Evolutionary conservation across 1,140 invertebrate genomes (phyloP).

Genomic region (Stegodyphus dumicola): DNA sequence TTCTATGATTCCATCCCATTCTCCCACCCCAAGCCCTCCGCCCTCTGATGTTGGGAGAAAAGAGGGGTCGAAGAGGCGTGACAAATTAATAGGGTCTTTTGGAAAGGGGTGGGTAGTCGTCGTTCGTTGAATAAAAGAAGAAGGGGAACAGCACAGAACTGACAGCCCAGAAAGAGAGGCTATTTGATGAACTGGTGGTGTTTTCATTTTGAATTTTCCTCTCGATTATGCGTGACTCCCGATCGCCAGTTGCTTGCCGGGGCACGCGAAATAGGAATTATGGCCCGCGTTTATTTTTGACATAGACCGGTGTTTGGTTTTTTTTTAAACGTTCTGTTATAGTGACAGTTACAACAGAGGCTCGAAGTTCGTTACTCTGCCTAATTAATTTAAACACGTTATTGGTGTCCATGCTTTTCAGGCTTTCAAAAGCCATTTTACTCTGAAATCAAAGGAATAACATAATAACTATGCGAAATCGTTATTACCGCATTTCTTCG

Average conservation of each 20-base stretch:
- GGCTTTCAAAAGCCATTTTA: too few relatives aligned
- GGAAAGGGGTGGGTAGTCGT: not conserved
- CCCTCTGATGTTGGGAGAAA: not conserved
- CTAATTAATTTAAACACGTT: too few relatives aligned
- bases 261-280: too few relatives aligned
- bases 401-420: too few relatives aligned
- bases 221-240: slow-evolving; percentile 25
- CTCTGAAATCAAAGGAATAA: too few relatives aligned
- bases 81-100: slow-evolving; percentile 46
- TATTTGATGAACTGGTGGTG: slow-evolving; percentile 44
- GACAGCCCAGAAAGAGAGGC: slow-evolving; percentile 17
- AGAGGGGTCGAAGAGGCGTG: slow-evolving; percentile 1
- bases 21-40: not conserved
- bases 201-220: slow-evolving; percentile 26
- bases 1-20: not conserved
- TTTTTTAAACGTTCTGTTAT: too few relatives aligned
- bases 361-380: too few relatives aligned
- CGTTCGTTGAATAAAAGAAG: not conserved
- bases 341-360: too few relatives aligned
- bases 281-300: too few relatives aligned
- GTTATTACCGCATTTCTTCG: too few relatives aligned
- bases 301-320: too few relatives aligned
- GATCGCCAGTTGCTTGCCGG: not conserved
- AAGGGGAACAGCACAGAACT: not conserved
- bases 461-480: too few relatives aligned